Conservation (phyloP, 2,113 vertebrate genomes). For the Rhodinocichla rosea region DNA sequence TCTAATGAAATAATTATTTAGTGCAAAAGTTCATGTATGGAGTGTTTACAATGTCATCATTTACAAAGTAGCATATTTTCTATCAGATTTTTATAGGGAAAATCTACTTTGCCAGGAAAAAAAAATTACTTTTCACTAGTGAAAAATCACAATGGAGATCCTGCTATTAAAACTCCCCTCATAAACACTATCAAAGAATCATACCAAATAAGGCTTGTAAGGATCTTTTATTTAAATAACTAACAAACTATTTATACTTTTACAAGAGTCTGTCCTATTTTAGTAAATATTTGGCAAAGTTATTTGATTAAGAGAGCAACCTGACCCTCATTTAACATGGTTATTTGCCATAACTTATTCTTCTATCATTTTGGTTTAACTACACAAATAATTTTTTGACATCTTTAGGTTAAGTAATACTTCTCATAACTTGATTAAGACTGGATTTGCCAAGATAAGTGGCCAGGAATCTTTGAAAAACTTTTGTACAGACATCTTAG, state of each 20-base stretch:
- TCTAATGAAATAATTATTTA: slow-evolving; percentile 14
- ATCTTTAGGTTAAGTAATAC: slow-evolving; percentile 2
- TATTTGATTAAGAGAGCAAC: slow-evolving; percentile 77
- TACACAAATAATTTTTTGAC: slow-evolving; percentile 39
- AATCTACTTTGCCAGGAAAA: slow-evolving; percentile 34
- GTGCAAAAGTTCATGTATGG: not conserved
- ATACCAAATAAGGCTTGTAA: slow-evolving; percentile 77
- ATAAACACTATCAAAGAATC: slow-evolving; percentile 73
- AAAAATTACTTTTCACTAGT: slow-evolving; percentile 18
- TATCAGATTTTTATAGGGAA: slow-evolving; percentile 52
- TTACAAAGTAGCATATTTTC: slow-evolving; percentile 31
- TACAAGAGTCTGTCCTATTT: slow-evolving; percentile 79
- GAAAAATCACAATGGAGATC: slow-evolving; percentile 73
- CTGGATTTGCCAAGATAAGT: not conserved
- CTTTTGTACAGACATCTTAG: not conserved
- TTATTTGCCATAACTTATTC: slow-evolving; percentile 65
- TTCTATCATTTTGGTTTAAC: slow-evolving; percentile 64
- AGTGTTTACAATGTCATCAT: not conserved
- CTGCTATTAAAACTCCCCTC: slow-evolving; percentile 52
- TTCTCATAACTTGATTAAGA: slow-evolving; percentile 23
- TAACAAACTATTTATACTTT: slow-evolving; percentile 83
- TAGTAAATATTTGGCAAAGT: slow-evolving; percentile 80
- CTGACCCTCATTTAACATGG: slow-evolving; percentile 69
- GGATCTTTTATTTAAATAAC: slow-evolving; percentile 79
- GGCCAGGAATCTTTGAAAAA: not conserved